These are phyloP conservation scores for Salvelinus fontinalis DNA, from an alignment of 2,113 vertebrate species.

Conservation along the genomic window DNA sequence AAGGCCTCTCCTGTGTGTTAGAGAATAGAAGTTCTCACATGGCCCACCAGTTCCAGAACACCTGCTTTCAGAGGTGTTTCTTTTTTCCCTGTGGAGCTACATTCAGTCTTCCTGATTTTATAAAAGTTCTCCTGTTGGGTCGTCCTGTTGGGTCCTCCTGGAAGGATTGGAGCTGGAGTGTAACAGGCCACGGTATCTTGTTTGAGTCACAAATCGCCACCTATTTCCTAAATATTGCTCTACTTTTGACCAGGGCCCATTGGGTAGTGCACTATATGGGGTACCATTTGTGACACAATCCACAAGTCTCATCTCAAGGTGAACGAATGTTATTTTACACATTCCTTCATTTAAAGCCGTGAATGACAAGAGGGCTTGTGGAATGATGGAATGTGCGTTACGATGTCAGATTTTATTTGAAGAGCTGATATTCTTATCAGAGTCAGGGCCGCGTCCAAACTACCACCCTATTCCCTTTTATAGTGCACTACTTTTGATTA, in stretches of 20 bases:
- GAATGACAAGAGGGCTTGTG: neutral
- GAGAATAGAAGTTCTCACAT: conserved; percentile 1
- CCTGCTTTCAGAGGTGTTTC: conserved; percentile 27
- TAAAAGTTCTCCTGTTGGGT: conserved; percentile 4
- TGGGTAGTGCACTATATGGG: too few relatives aligned
- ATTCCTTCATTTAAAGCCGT: neutral
- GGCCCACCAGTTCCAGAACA: conserved; percentile 30
- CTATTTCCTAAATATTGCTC: too few relatives aligned
- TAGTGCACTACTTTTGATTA: too few relatives aligned
- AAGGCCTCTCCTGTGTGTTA: neutral
- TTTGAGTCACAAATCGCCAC: too few relatives aligned
- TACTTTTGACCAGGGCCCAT: too few relatives aligned
- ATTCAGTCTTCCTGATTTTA: conserved; percentile 54
- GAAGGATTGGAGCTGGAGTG: conserved; percentile 57
- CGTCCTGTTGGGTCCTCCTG: conserved; percentile 52
- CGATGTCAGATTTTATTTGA: neutral
- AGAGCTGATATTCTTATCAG: conserved; percentile 39
- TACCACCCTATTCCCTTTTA: too few relatives aligned
- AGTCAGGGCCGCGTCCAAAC: neutral
- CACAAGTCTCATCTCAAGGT: conserved; percentile 47
- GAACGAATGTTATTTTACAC: conserved; percentile 31
- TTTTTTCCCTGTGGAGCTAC: conserved; percentile 48
- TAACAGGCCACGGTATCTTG: conserved; percentile 35
- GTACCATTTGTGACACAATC: neutral
- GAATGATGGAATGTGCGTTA: conserved; percentile 13